These are phyloP conservation scores for Volucella zonaria DNA, from an alignment of 2,888 invertebrate species.

Conservation along the genomic window DNA sequence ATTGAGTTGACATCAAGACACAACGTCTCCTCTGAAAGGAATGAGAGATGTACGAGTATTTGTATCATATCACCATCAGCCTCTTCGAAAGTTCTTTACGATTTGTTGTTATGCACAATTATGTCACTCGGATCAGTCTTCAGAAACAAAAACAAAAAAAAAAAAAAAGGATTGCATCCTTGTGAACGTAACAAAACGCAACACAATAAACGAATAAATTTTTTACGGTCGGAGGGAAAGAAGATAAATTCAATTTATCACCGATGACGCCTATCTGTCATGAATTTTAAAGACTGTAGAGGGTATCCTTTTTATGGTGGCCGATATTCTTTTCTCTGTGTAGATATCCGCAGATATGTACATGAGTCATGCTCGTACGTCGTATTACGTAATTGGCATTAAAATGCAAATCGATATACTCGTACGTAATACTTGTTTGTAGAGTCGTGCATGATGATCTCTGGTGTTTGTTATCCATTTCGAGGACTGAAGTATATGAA, in stretches of 20 bases:
- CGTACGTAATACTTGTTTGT: neutral
- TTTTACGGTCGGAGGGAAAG: neutral
- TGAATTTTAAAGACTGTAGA: conserved; percentile 21
- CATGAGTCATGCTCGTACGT: conserved; percentile 15
- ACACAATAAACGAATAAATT: too few relatives aligned
- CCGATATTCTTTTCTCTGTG: neutral
- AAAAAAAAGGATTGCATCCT: neutral
- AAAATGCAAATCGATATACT: conserved; percentile 33
- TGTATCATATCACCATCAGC: too few relatives aligned
- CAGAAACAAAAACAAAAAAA: too few relatives aligned
- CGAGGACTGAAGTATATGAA: too few relatives aligned
- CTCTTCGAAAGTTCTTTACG: neutral
- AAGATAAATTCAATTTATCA: conserved; percentile 63
- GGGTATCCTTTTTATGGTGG: neutral
- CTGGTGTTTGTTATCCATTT: too few relatives aligned
- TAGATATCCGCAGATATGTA: neutral
- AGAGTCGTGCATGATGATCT: conserved; percentile 1
- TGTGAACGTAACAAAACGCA: neutral
- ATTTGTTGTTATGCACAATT: conserved; percentile 31
- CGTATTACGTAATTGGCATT: conserved; percentile 36
- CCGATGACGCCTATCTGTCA: conserved; percentile 62
- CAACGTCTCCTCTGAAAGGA: conserved; percentile 46
- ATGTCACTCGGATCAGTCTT: conserved; percentile 19
- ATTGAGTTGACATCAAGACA: conserved; percentile 66
- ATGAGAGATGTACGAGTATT: too few relatives aligned